Percentiles rank a stretch among this genome's conserved stretches.
These are phyloP conservation scores for Sipha maydis DNA, from an alignment of 2,888 invertebrate species.

Conservation along the genomic window DNA sequence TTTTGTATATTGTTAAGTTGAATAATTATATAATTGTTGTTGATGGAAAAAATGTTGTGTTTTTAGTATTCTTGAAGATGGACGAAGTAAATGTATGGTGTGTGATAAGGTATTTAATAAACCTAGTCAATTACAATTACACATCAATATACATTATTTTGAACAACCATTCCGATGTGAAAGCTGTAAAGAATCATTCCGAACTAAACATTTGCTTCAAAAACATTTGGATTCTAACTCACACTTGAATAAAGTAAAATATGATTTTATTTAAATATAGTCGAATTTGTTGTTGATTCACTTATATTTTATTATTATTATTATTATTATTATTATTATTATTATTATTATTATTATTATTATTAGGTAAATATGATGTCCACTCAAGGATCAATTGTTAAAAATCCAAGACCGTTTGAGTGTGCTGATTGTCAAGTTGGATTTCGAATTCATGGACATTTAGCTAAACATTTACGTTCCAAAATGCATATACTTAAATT, in stretches of 20 bases:
- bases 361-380: constrained; percentile 79
- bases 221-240: constrained; percentile 93
- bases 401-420: constrained; percentile 94
- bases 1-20: constrained; percentile 26
- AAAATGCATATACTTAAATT: constrained; percentile 95
- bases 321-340: constrained; percentile 64
- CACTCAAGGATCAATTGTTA: constrained; percentile 83
- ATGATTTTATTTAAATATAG: constrained; percentile 1
- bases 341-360: constrained; percentile 64
- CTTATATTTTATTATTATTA: neutral
- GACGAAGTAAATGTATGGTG: constrained; percentile 82
- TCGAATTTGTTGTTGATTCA: neutral
- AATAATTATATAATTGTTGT: neutral
- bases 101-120: constrained; percentile 94
- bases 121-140: constrained; percentile 87
- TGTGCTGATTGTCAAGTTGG: constrained; percentile 96
- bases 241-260: constrained; percentile 85
- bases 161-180: constrained; percentile 92
- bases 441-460: constrained; percentile 94
- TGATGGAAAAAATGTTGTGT: constrained; percentile 8
- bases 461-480: constrained; percentile 95
- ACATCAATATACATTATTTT: constrained; percentile 95
- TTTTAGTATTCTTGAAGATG: constrained; percentile 75
- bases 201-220: constrained; percentile 89
- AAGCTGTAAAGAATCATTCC: constrained; percentile 89